phyloP scores from a whole-genome alignment of 2,113 vertebrate genomes.

The Leiothrix lutea region DNA sequence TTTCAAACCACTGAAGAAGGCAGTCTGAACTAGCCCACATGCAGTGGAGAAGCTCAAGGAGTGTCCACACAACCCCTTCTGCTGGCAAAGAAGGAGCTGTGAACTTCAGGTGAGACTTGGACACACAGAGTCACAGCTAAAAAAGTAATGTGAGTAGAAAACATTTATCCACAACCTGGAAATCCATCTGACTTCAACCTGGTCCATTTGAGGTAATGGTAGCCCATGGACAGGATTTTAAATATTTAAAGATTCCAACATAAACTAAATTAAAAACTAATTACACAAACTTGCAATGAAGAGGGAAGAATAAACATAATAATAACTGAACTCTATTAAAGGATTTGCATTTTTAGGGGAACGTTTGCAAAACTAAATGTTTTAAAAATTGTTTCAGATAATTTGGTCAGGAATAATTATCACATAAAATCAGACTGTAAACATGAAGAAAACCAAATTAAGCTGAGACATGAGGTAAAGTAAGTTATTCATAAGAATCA shows the following conservation, averaged over 20 bases:
- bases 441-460: conserved; percentile 5
- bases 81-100: background rate
- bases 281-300: background rate
- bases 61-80: background rate
- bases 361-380: conserved; percentile 12
- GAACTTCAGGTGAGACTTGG: background rate
- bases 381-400: background rate
- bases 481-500: background rate
- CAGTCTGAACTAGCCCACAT: too few relatives aligned
- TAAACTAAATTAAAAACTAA: background rate
- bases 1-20: background rate
- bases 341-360: background rate
- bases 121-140: background rate
- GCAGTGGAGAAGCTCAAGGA: background rate
- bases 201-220: background rate
- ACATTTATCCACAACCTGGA: background rate
- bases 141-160: background rate
- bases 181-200: background rate
- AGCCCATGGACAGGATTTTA: background rate
- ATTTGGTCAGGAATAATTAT: conserved; percentile 3
- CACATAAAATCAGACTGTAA: background rate
- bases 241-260: background rate
- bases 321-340: background rate
- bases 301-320: background rate
- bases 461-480: background rate